Conservation (phyloP, 2,888 invertebrate genomes). For the Hyppa rectilinea region DNA sequence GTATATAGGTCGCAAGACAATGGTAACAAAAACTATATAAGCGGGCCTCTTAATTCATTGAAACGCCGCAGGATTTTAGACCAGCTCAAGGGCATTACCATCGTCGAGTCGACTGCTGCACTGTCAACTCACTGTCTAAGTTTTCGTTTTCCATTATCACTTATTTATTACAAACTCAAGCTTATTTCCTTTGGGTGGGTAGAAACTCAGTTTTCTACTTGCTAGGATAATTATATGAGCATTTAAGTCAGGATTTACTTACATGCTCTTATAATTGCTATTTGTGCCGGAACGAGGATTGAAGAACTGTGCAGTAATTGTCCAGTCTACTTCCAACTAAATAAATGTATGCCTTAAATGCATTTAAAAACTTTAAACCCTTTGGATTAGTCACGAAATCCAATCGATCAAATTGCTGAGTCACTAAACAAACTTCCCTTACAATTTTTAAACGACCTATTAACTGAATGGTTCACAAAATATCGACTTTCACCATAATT, state of each 20-base stretch:
- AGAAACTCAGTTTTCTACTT: too few species aligned
- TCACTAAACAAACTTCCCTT: slow-evolving; percentile 36
- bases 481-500: slow-evolving; percentile 51
- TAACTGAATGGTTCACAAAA: slow-evolving; percentile 34
- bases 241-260: too few species aligned
- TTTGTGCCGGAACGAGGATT: not conserved
- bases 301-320: too few species aligned
- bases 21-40: not conserved
- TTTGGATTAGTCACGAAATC: not conserved
- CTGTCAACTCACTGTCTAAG: too few species aligned
- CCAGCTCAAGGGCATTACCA: not conserved
- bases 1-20: not conserved
- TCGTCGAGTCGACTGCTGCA: too few species aligned
- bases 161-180: too few species aligned
- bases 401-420: slow-evolving; percentile 31
- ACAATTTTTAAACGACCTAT: slow-evolving; percentile 37
- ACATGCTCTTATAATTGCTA: not conserved
- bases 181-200: too few species aligned
- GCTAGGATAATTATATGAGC: too few species aligned
- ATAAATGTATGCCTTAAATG: not conserved
- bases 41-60: not conserved
- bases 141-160: not conserved
- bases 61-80: too few species aligned
- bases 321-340: not conserved
- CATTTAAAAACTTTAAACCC: not conserved